Conservation (phyloP, 2,888 invertebrate genomes). For the Myathropa florea region DNA sequence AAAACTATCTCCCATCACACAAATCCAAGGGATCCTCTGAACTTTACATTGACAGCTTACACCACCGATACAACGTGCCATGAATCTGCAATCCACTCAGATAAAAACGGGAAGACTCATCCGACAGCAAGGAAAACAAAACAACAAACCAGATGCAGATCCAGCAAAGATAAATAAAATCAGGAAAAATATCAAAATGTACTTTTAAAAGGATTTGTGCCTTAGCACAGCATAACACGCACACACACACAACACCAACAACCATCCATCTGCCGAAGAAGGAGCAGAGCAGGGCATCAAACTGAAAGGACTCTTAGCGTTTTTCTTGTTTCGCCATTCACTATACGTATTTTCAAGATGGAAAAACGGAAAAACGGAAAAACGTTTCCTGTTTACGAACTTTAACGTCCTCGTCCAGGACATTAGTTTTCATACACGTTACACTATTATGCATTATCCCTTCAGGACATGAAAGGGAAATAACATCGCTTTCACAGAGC, state of each 20-base stretch:
- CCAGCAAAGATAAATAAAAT: constrained; percentile 52
- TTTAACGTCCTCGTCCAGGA: constrained; percentile 64
- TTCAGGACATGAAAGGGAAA: constrained; percentile 59
- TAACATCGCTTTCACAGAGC: constrained; percentile 36
- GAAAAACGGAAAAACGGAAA: constrained; percentile 31
- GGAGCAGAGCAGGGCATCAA: constrained; percentile 29
- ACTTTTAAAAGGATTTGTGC: constrained; percentile 51
- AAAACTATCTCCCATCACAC: neutral
- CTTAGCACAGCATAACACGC: constrained; percentile 9
- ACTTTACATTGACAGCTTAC: constrained; percentile 49
- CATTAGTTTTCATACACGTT: constrained; percentile 68
- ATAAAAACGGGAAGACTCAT: neutral
- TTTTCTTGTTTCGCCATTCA: constrained; percentile 26
- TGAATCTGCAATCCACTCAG: constrained; percentile 37
- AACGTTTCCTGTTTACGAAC: constrained; percentile 69
- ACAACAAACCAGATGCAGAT: constrained; percentile 21
- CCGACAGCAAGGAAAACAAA: constrained; percentile 14
- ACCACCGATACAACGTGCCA: constrained; percentile 26
- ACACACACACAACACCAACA: neutral
- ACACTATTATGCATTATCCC: constrained; percentile 65
- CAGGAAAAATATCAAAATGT: constrained; percentile 50
- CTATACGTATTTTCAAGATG: constrained; percentile 4
- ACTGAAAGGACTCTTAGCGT: constrained; percentile 43
- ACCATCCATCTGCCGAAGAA: neutral
- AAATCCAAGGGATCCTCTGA: constrained; percentile 21